Percentiles rank a stretch among this genome's conserved stretches.
Evolutionary conservation across 92 coral and sea anemone species (phyloP).

Genomic region (Plumapathes pennacea): DNA sequence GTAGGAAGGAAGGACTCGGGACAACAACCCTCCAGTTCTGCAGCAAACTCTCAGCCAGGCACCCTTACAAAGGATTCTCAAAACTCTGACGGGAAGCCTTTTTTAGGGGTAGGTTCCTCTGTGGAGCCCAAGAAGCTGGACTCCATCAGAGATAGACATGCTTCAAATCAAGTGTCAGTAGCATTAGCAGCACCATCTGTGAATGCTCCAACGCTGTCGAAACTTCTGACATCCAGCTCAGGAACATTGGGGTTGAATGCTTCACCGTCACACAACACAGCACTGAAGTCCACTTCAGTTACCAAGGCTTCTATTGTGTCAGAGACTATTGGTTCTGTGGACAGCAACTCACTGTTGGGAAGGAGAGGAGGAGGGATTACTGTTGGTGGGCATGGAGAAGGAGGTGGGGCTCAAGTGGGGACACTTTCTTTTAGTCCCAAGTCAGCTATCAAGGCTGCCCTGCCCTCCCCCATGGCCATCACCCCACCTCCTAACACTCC

Average conservation of each 20-base stretch:
- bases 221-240: conserved; percentile 62
- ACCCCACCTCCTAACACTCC: conserved; percentile 89
- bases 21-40: no score
- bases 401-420: no score
- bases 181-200: conserved; percentile 62
- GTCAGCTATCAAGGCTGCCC: conserved; percentile 56
- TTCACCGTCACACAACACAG: conserved; percentile 10
- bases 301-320: no score
- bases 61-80: conserved; percentile 23
- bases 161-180: no score
- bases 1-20: conserved; percentile 7
- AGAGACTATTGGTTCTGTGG: no score
- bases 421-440: background rate
- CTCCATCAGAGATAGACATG: conserved; percentile 77
- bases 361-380: conserved; percentile 32
- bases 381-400: conserved; percentile 55
- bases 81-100: conserved; percentile 71
- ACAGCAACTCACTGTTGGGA: background rate
- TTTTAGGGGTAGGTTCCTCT: conserved; percentile 81
- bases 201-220: conserved; percentile 85
- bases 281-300: no score
- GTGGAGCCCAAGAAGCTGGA: conserved; percentile 84
- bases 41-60: conserved; percentile 27
- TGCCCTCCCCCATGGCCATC: conserved; percentile 82
- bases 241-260: conserved; percentile 20